Conservation (phyloP, 2,113 vertebrate species). For the Bothrops jararaca region DNA sequence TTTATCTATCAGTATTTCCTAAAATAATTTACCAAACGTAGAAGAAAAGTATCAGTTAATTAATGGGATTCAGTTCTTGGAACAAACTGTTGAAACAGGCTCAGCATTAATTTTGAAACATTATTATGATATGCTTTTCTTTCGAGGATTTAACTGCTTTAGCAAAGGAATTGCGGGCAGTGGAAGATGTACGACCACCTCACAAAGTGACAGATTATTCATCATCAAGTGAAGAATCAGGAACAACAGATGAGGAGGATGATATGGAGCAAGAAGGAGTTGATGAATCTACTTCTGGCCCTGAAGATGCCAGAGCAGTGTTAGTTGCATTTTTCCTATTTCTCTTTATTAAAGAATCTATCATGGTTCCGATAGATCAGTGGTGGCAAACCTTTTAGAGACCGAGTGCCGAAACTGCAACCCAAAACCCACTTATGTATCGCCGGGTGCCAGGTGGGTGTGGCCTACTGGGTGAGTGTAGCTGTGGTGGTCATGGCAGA, state of each 20-base stretch:
- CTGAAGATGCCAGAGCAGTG: conserved; percentile 90
- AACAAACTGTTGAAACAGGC: neutral
- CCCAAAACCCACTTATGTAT: too few species aligned
- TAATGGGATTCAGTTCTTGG: fast-evolving
- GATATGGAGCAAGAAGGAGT: conserved; percentile 93
- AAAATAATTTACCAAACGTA: neutral
- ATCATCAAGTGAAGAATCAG: conserved; percentile 95
- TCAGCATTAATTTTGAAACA: neutral
- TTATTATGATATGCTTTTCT: neutral
- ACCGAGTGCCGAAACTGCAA: too few species aligned
- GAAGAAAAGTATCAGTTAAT: neutral
- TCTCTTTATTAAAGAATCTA: neutral
- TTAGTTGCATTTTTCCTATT: conserved; percentile 66
- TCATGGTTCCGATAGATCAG: too few species aligned
- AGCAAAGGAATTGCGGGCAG: conserved; percentile 93
- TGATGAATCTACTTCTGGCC: conserved; percentile 91
- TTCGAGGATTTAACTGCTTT: conserved; percentile 89
- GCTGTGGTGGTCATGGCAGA: too few species aligned
- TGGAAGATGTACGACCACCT: conserved; percentile 89
- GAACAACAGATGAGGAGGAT: conserved; percentile 94
- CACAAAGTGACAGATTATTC: conserved; percentile 98
- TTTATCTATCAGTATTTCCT: neutral
- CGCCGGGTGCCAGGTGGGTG: too few species aligned
- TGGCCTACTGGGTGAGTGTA: too few species aligned
- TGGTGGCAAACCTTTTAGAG: too few species aligned